Conservation (phyloP, 2,113 vertebrate genomes). For the Callipepla californica region DNA sequence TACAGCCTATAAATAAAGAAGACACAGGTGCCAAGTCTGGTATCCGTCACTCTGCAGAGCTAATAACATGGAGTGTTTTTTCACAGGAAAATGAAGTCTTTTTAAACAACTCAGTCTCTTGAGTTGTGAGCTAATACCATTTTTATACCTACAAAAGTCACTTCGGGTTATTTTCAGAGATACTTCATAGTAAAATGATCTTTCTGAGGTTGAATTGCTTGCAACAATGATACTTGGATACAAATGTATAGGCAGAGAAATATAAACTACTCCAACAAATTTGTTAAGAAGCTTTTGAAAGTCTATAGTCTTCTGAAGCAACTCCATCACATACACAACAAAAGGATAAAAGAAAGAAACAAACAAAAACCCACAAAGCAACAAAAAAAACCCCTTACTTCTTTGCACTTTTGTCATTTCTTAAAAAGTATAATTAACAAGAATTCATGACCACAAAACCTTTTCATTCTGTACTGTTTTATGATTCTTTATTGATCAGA, state of each 20-base stretch:
- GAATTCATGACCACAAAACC: background rate
- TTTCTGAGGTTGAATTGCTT: background rate
- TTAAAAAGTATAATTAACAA: background rate
- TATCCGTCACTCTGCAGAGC: background rate
- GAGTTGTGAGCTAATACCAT: background rate
- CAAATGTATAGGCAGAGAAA: background rate
- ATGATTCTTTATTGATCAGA: background rate
- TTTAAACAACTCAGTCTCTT: background rate
- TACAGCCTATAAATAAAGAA: background rate
- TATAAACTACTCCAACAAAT: background rate
- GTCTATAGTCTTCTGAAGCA: background rate
- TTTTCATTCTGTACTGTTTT: background rate
- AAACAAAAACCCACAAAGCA: background rate
- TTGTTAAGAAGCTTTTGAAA: background rate
- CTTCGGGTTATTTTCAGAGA: background rate
- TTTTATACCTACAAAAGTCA: background rate
- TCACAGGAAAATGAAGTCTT: background rate
- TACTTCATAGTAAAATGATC: background rate
- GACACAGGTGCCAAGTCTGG: background rate
- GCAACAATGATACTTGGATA: background rate
- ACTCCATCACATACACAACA: background rate
- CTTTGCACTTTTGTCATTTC: background rate
- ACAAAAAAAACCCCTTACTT: background rate
- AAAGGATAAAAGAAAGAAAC: background rate
- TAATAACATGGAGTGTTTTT: background rate